A percentile compares a stretch with the other conserved stretches of the same genome.
Evolutionary conservation across 1,140 invertebrate species (phyloP).

Genomic region (Pygmarrhopalites habei): DNA sequence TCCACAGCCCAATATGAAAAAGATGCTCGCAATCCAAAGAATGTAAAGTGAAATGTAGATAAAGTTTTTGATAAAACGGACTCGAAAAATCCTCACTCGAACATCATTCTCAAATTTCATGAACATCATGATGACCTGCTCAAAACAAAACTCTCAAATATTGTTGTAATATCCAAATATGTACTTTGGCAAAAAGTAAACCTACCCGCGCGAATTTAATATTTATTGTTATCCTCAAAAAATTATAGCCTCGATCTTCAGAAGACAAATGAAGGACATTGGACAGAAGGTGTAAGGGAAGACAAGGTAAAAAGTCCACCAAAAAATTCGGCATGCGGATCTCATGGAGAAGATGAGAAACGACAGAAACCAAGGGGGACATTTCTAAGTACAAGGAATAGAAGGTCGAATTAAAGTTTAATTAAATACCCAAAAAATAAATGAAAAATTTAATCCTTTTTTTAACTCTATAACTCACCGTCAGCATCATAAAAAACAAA

Average conservation of each 20-base stretch:
- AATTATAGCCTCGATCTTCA: neutral
- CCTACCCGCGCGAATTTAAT: neutral
- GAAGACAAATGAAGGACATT: neutral
- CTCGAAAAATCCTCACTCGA: neutral
- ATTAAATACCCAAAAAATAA: too few relatives aligned
- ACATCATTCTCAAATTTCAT: constrained; percentile 18
- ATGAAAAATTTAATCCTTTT: too few relatives aligned
- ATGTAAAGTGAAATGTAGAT: constrained; percentile 19
- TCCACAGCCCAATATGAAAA: constrained; percentile 3
- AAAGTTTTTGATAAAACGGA: constrained; percentile 14
- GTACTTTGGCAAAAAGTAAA: too few relatives aligned
- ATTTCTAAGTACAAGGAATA: neutral
- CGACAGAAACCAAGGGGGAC: neutral
- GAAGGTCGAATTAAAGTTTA: too few relatives aligned
- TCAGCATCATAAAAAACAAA: constrained; percentile 7
- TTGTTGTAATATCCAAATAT: too few relatives aligned
- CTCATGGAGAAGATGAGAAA: neutral
- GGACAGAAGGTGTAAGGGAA: constrained; percentile 12
- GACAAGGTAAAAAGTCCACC: constrained; percentile 2
- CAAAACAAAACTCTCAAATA: too few relatives aligned
- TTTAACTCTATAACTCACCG: neutral
- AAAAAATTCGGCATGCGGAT: neutral
- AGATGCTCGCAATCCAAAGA: constrained; percentile 2
- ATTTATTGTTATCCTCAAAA: neutral
- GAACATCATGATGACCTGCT: constrained; percentile 7